Evolutionary conservation across 2,113 vertebrate species (phyloP).

Genomic region (Phaethon lepturus): DNA sequence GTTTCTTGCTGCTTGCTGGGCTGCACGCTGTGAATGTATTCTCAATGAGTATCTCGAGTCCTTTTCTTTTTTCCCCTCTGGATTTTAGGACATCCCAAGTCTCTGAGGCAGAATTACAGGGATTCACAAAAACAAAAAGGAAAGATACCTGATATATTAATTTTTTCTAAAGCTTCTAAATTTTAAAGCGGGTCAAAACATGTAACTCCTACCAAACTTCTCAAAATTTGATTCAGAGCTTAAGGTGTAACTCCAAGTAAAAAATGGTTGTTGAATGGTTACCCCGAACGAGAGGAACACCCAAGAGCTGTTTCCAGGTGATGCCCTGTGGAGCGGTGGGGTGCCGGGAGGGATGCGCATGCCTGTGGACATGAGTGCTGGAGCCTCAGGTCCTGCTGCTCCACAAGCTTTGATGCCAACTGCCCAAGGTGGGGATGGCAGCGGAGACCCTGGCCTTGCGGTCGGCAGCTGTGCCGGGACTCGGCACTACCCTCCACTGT

Average conservation of each 20-base stretch:
- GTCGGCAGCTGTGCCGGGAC: too few relatives aligned
- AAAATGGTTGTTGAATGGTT: accelerated
- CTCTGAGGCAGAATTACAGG: neutral
- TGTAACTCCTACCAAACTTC: neutral
- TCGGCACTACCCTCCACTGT: too few relatives aligned
- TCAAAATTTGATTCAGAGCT: neutral
- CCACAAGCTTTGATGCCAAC: accelerated
- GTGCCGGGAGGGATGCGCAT: neutral
- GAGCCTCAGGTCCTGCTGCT: neutral
- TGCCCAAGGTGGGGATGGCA: accelerated
- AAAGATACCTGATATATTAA: accelerated
- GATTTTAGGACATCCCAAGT: neutral
- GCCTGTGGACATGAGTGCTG: accelerated
- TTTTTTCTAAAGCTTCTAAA: neutral
- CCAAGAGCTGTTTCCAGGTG: neutral
- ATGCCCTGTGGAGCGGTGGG: accelerated
- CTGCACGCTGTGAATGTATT: neutral
- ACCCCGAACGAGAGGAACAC: neutral
- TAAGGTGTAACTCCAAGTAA: accelerated
- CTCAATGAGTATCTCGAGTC: neutral
- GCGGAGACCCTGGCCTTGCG: neutral
- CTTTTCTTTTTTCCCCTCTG: neutral
- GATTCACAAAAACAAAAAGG: neutral
- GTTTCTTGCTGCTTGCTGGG: neutral
- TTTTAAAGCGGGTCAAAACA: neutral